These are phyloP conservation scores for Sphecodes monilicornis DNA, from an alignment of 2,888 invertebrate species.

Conservation along the genomic window DNA sequence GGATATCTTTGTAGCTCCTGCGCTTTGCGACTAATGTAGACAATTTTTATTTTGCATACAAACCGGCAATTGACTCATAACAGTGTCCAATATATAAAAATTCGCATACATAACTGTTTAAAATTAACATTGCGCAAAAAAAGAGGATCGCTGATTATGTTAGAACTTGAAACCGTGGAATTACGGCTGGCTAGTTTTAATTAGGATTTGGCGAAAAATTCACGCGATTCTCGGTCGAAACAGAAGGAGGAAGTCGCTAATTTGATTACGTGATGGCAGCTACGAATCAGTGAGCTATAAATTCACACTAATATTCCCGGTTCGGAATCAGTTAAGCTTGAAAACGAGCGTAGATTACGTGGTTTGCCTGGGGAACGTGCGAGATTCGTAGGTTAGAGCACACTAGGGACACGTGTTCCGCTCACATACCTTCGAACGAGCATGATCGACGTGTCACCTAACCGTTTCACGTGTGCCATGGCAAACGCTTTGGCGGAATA, in stretches of 20 bases:
- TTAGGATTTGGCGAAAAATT: neutral
- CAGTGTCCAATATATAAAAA: too few relatives aligned
- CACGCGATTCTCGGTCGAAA: constrained; percentile 14
- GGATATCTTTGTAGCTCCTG: too few relatives aligned
- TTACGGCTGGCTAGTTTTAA: neutral
- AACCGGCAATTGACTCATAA: too few relatives aligned
- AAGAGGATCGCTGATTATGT: too few relatives aligned
- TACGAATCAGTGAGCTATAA: neutral
- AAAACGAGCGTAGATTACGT: constrained; percentile 20
- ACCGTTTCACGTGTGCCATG: constrained; percentile 13
- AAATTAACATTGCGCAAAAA: too few relatives aligned
- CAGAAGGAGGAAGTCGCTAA: constrained; percentile 32
- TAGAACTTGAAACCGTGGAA: neutral
- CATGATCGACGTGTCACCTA: constrained; percentile 34
- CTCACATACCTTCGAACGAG: constrained; percentile 22
- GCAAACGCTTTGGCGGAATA: neutral
- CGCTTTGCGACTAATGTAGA: too few relatives aligned
- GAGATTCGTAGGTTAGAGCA: constrained; percentile 33
- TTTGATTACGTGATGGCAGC: constrained; percentile 21
- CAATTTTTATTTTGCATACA: too few relatives aligned
- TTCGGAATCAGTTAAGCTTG: constrained; percentile 25
- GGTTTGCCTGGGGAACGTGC: constrained; percentile 13
- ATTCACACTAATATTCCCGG: constrained; percentile 26
- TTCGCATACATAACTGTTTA: too few relatives aligned
- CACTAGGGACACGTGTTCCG: constrained; percentile 33